A percentile compares a stretch with the other conserved stretches of the same genome.
phyloP scores from a whole-genome alignment of 2,888 invertebrate species.

The Danaus chrysippus region DNA sequence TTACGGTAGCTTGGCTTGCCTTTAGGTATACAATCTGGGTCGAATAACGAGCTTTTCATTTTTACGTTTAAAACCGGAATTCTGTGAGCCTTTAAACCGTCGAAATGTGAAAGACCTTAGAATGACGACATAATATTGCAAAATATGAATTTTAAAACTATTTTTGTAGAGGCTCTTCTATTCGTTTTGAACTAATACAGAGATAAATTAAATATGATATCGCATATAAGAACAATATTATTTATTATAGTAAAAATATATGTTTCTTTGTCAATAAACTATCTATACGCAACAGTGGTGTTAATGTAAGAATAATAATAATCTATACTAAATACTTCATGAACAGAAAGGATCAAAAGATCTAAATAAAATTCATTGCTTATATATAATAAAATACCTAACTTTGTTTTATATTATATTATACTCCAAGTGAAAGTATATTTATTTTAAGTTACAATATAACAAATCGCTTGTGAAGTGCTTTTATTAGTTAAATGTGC shows the following conservation, averaged over 20 bases:
- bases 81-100: conserved; percentile 44
- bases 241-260: too few relatives aligned
- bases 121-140: conserved; percentile 48
- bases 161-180: conserved; percentile 27
- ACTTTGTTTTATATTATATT: too few relatives aligned
- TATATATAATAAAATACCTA: too few relatives aligned
- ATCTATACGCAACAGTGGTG: too few relatives aligned
- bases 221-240: too few relatives aligned
- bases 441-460: conserved; percentile 8
- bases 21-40: conserved; percentile 49
- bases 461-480: conserved; percentile 9
- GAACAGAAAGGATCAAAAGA: too few relatives aligned
- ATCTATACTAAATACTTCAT: too few relatives aligned
- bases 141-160: conserved; percentile 42
- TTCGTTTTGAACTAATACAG: conserved; percentile 7
- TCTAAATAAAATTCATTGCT: too few relatives aligned
- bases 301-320: too few relatives aligned
- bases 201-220: too few relatives aligned
- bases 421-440: too few relatives aligned
- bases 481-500: not conserved
- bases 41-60: conserved; percentile 49
- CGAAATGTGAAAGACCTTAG: conserved; percentile 39
- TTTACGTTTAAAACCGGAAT: conserved; percentile 52
- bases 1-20: conserved; percentile 53
- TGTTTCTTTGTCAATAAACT: too few relatives aligned